These are phyloP conservation scores for Stichopus chloronotus DNA, from an alignment of 35 echinoderm and acorn worm species.

Conservation along the genomic window DNA sequence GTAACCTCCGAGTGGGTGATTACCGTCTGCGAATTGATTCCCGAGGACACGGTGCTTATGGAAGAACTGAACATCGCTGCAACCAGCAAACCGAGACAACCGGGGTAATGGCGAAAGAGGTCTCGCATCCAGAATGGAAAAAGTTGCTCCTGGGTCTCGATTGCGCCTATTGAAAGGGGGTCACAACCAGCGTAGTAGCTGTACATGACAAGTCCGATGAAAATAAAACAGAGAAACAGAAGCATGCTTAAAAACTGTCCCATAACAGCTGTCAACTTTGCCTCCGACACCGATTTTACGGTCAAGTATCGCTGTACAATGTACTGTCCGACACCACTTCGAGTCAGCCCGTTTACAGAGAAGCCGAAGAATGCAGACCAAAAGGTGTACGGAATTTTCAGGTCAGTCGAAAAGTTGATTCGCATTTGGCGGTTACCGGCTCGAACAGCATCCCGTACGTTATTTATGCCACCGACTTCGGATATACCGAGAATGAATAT, in stretches of 20 bases:
- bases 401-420: constrained; percentile 11
- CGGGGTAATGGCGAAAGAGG: constrained; percentile 1
- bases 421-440: not conserved
- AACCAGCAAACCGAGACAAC: not conserved
- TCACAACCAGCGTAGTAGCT: constrained; percentile 15
- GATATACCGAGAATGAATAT: constrained; percentile 23
- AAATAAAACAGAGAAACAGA: constrained; percentile 4
- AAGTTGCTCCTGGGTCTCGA: constrained; percentile 12
- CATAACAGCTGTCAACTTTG: constrained; percentile 1
- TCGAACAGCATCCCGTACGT: not conserved
- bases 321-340: constrained; percentile 12
- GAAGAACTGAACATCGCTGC: constrained; percentile 12
- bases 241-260: constrained; percentile 25
- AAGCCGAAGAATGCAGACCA: constrained; percentile 24
- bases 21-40: constrained; percentile 6
- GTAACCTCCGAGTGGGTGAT: constrained; percentile 5
- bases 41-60: constrained; percentile 10
- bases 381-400: constrained; percentile 8
- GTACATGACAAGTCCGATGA: constrained; percentile 11
- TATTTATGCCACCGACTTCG: not conserved
- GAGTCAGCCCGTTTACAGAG: constrained; percentile 1
- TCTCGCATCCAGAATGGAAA: constrained; percentile 21
- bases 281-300: not conserved
- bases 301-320: constrained; percentile 7
- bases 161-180: not conserved